Conservation (phyloP, 1,140 invertebrate genomes). For the Streblospio benedicti region DNA sequence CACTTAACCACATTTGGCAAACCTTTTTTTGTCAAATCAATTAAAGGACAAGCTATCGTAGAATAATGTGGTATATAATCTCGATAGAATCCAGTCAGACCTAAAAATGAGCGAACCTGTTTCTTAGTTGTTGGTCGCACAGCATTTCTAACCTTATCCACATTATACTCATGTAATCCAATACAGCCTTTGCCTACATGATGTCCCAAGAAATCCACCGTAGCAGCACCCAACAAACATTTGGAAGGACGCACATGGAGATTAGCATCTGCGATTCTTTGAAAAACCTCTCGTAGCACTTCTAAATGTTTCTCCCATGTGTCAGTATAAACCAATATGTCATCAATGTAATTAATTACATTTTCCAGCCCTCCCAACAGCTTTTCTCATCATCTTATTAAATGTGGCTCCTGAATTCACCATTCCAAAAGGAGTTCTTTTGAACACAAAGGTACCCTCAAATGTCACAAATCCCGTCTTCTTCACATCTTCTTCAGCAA, state of each 20-base stretch:
- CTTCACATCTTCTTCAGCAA: neutral
- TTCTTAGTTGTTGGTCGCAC: conserved; percentile 15
- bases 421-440: conserved; percentile 6
- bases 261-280: neutral
- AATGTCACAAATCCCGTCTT: conserved; percentile 1
- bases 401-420: neutral
- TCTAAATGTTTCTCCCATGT: conserved; percentile 6
- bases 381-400: conserved; percentile 2
- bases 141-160: neutral
- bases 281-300: neutral
- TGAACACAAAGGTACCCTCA: neutral
- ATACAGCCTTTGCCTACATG: neutral
- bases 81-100: conserved; percentile 43
- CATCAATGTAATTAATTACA: conserved; percentile 8
- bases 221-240: neutral
- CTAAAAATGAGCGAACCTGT: no score
- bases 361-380: neutral
- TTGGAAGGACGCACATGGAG: conserved; percentile 1
- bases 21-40: no score
- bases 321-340: neutral
- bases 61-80: no score
- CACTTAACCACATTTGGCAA: no score
- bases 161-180: neutral
- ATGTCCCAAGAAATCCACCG: conserved; percentile 5
- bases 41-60: no score